Evolutionary conservation across 2,888 invertebrate genomes (phyloP), one percentile per base, ranked within the genome.

Genomic region (Boloria selene): DNA sequence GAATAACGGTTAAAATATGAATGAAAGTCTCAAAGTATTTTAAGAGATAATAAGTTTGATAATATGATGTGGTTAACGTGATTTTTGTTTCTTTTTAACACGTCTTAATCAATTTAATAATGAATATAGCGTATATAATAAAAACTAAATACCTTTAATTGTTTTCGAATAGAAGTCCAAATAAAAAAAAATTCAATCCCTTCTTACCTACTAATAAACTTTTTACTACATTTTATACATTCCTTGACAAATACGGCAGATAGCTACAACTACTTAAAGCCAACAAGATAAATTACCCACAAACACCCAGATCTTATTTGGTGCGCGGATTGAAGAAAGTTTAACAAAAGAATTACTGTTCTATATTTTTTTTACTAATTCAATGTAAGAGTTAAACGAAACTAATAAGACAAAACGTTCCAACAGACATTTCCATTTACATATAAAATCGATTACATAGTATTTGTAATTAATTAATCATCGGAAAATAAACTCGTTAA

Each of bases 201-300:
- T 13, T 56, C 45, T 14, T 26, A 0, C n/a, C n/a, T n/a, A 49
- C n/a, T 3, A 16, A 38, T n/a, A 50, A 50, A 50, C 13, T 13
- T 59, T 49, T 31, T n/a, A 49, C 17, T 42, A 38, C 14, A 44
- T 50, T 60, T 60, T 50, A 51, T 50, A 42, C 22, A 47, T 56
- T 56, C 26, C 13, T 17, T 16, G 13, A 64, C 56, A 56, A 63
- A 63, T 56, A 56, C 50, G n/a, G 38, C 52, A 44, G 16, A 63
- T 49, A 64, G 51, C 65, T 64, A 61, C 63, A 61, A 59, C 64
- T 61, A 62, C 65, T 67, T 65, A 65, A 51, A 65, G 62, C 62
- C 69, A 65, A 63, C 62, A 59, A 65, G 67, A 67, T 67, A 65
- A 70, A 70, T 67, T 67, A 62, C 65, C 60, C 18, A 67, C 51